These are phyloP conservation scores for Protonibea diacanthus DNA, from an alignment of 2,797 vertebrate genomes.

Conservation along the genomic window DNA sequence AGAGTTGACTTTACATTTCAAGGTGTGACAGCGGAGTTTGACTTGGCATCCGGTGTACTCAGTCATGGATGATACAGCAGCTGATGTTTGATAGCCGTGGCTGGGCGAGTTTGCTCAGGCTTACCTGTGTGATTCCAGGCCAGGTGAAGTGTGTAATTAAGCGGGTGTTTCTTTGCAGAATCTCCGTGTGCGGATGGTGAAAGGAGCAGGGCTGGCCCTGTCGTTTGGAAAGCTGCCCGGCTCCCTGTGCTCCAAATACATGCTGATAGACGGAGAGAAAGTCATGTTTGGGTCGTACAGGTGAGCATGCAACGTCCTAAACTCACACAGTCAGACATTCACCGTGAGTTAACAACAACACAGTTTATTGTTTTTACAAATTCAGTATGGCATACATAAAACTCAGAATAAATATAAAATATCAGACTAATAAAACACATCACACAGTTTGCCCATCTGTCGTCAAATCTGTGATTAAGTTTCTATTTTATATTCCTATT, in stretches of 20 bases:
- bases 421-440: too few relatives aligned
- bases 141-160: slow-evolving; percentile 47
- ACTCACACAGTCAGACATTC: not conserved
- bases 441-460: too few relatives aligned
- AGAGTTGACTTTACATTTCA: slow-evolving; percentile 48
- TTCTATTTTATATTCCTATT: too few relatives aligned
- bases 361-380: too few relatives aligned
- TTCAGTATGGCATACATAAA: too few relatives aligned
- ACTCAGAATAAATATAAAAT: too few relatives aligned
- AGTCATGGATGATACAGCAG: not conserved
- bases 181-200: slow-evolving; percentile 91
- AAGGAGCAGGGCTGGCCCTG: slow-evolving; percentile 90
- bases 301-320: slow-evolving; percentile 65
- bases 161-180: slow-evolving; percentile 84
- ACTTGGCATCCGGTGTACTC: slow-evolving; percentile 30
- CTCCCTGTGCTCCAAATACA: slow-evolving; percentile 91
- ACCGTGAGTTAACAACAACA: not conserved
- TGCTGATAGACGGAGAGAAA: slow-evolving; percentile 97
- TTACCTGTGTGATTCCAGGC: slow-evolving; percentile 18
- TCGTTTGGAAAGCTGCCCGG: slow-evolving; percentile 92
- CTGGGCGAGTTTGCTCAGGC: slow-evolving; percentile 35
- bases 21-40: slow-evolving; percentile 44
- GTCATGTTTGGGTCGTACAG: slow-evolving; percentile 96
- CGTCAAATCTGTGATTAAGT: too few relatives aligned
- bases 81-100: not conserved